Evolutionary conservation across 2,797 vertebrate species (phyloP).

Genomic region (Lycodopsis pacificus): DNA sequence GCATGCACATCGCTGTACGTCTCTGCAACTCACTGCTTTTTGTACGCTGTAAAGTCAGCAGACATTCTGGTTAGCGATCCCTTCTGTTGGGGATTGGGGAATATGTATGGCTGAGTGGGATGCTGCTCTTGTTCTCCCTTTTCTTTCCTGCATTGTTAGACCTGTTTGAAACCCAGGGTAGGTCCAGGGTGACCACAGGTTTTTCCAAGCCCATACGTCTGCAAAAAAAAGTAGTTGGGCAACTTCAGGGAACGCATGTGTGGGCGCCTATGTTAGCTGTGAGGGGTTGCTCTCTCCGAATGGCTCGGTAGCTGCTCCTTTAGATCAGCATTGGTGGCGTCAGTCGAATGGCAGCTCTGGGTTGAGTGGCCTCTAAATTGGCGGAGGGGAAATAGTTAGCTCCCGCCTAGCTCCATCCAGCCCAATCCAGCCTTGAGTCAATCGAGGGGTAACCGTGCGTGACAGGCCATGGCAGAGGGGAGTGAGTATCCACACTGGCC

Average conservation of each 20-base stretch:
- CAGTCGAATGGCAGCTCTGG: slow-evolving; percentile 30
- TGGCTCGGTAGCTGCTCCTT: slow-evolving; percentile 27
- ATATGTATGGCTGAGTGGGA: background rate
- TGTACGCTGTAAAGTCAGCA: background rate
- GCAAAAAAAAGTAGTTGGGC: background rate
- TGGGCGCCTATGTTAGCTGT: background rate
- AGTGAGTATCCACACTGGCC: slow-evolving; percentile 46
- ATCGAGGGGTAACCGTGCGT: slow-evolving; percentile 62
- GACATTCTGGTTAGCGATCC: background rate
- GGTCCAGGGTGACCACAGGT: slow-evolving; percentile 18
- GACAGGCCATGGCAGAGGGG: slow-evolving; percentile 46
- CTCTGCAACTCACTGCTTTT: background rate
- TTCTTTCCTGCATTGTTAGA: background rate
- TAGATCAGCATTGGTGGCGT: slow-evolving; percentile 32
- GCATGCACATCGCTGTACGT: background rate
- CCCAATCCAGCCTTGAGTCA: slow-evolving; percentile 55
- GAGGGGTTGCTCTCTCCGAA: slow-evolving; percentile 8
- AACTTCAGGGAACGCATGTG: background rate
- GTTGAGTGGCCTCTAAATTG: slow-evolving; percentile 52
- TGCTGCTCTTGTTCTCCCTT: background rate
- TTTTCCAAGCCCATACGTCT: slow-evolving; percentile 13
- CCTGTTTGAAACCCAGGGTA: slow-evolving; percentile 7
- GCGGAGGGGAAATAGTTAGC: slow-evolving; percentile 53
- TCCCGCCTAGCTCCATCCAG: slow-evolving; percentile 43
- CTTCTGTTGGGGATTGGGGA: background rate